Conservation (phyloP, 2,888 invertebrate species). For the Heliconius sara region DNA sequence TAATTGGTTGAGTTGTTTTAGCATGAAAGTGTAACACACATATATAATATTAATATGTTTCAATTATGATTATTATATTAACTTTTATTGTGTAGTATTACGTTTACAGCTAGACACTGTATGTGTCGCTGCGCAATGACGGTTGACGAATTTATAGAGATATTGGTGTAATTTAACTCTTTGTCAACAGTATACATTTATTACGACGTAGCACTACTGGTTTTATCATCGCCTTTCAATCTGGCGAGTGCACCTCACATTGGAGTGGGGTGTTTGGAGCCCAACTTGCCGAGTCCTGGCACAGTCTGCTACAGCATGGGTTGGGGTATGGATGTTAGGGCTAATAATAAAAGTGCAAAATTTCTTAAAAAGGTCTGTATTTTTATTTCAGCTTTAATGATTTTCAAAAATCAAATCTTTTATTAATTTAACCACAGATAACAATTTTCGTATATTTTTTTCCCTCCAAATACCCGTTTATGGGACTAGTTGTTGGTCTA, state of each 20-base stretch:
- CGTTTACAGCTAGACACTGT: background rate
- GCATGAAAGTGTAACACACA: too few species aligned
- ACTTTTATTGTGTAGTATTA: background rate
- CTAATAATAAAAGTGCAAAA: background rate
- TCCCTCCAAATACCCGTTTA: too few species aligned
- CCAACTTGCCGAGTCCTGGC: conserved; percentile 24
- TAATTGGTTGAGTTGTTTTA: too few species aligned
- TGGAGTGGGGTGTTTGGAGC: conserved; percentile 46
- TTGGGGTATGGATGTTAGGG: conserved; percentile 45
- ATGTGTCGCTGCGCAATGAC: background rate
- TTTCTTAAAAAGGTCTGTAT: conserved; percentile 48
- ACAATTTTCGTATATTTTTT: too few species aligned
- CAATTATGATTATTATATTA: too few species aligned
- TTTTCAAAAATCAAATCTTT: too few species aligned
- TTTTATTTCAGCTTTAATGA: background rate
- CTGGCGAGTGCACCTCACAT: conserved; percentile 45
- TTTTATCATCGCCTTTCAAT: conserved; percentile 42
- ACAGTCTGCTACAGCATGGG: conserved; percentile 51
- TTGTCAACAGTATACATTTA: conserved; percentile 35
- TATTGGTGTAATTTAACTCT: background rate
- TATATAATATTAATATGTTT: too few species aligned
- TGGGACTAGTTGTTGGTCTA: too few species aligned
- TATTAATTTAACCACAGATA: too few species aligned
- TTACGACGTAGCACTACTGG: conserved; percentile 46
- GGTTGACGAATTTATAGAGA: background rate